phyloP scores from a whole-genome alignment of 2,113 vertebrate species.

The Datnioides undecimradiatus region DNA sequence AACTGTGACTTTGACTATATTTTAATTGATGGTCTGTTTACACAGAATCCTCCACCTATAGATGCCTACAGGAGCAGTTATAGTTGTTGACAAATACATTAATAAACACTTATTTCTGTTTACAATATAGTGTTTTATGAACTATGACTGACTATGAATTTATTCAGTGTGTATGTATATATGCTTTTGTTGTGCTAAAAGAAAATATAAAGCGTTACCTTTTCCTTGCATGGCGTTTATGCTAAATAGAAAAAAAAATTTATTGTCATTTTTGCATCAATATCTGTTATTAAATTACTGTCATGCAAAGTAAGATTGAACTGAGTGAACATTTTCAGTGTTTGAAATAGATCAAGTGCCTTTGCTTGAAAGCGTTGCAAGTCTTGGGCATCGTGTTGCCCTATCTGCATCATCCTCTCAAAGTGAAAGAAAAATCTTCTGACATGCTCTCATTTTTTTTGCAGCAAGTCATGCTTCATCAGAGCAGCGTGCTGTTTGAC shows the following conservation, averaged over 20 bases:
- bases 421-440: conserved; percentile 63
- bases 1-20: not conserved
- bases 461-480: conserved; percentile 76
- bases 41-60: not conserved
- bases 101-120: not conserved
- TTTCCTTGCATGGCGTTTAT: not conserved
- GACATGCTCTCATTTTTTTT: conserved; percentile 51
- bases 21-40: not conserved
- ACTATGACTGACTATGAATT: too few species aligned
- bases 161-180: not conserved
- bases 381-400: conserved; percentile 10
- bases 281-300: conserved; percentile 11
- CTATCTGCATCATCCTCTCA: conserved; percentile 58
- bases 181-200: not conserved
- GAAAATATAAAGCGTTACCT: not conserved
- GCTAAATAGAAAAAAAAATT: not conserved
- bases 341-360: conserved; percentile 57
- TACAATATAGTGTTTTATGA: not conserved
- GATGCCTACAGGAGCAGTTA: not conserved
- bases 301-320: conserved; percentile 18
- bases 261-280: conserved; percentile 16
- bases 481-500: conserved; percentile 70
- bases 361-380: conserved; percentile 16
- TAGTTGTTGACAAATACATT: not conserved
- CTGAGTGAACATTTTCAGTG: conserved; percentile 26